Evolutionary conservation across 2,113 vertebrate genomes (phyloP).

Genomic region (Jacana jacana): DNA sequence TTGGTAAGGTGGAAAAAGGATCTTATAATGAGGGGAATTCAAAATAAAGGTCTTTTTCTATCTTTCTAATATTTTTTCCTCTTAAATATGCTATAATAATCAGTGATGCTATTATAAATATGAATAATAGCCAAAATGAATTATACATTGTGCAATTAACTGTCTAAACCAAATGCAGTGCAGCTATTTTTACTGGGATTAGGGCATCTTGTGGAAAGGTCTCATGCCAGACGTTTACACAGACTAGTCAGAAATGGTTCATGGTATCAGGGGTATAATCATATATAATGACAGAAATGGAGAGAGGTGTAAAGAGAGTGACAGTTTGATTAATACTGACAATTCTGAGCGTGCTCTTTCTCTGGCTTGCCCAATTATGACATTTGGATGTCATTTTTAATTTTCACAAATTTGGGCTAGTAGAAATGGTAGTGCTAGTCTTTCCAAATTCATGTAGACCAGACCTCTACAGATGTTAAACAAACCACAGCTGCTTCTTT

Average conservation of each 20-base stretch:
- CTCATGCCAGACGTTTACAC: neutral
- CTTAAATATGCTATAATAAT: neutral
- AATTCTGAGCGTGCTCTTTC: neutral
- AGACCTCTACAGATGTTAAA: neutral
- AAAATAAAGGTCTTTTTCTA: neutral
- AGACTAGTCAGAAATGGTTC: neutral
- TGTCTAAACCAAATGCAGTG: neutral
- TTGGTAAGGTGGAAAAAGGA: neutral
- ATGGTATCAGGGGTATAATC: neutral
- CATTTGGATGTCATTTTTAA: conserved; percentile 1
- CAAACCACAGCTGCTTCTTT: neutral
- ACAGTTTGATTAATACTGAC: neutral
- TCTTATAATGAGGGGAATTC: neutral
- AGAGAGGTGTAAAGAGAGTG: neutral
- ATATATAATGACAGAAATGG: neutral
- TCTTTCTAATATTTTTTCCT: neutral
- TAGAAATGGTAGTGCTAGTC: neutral
- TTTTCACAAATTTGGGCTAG: neutral
- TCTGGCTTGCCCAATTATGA: neutral
- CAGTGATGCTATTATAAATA: neutral
- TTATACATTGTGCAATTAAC: neutral
- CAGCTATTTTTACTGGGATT: neutral
- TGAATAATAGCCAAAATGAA: neutral
- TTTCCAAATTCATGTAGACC: neutral
- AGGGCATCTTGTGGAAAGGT: neutral